Conservation (phyloP, 2,113 vertebrate genomes). For the Percina caprodes region DNA sequence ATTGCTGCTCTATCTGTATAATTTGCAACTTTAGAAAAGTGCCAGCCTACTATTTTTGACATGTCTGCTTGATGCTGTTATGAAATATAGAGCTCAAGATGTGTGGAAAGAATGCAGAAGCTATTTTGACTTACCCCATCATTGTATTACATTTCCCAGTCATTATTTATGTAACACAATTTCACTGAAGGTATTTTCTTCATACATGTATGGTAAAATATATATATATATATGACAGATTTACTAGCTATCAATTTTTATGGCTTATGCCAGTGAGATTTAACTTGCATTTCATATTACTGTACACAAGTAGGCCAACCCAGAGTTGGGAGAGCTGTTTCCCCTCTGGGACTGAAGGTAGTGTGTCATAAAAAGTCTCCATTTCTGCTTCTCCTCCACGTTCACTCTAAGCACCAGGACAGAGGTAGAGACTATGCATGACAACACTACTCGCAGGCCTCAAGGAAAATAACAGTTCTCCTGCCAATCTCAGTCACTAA, state of each 20-base stretch:
- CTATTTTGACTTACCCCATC: neutral
- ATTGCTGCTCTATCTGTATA: slow-evolving; percentile 47
- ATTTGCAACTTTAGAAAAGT: slow-evolving; percentile 49
- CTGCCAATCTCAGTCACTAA: slow-evolving; percentile 60
- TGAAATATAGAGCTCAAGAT: slow-evolving; percentile 13
- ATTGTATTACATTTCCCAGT: neutral
- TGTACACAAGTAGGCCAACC: slow-evolving; percentile 67
- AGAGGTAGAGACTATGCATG: slow-evolving; percentile 56
- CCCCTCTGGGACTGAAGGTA: slow-evolving; percentile 66
- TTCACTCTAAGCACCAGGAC: slow-evolving; percentile 61
- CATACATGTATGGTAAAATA: neutral
- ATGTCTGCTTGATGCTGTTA: slow-evolving; percentile 17
- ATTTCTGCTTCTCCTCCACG: slow-evolving; percentile 66
- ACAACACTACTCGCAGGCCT: slow-evolving; percentile 60
- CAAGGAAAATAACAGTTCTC: slow-evolving; percentile 52
- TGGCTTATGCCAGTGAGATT: slow-evolving; percentile 36
- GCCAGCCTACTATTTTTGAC: slow-evolving; percentile 16
- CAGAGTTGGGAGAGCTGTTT: slow-evolving; percentile 56
- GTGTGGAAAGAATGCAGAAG: slow-evolving; percentile 19
- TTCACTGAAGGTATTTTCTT: neutral
- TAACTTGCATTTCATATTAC: slow-evolving; percentile 45
- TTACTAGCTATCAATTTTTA: slow-evolving; percentile 6
- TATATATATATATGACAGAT: neutral
- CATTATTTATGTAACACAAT: neutral
- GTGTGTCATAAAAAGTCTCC: slow-evolving; percentile 71